phyloP scores from a whole-genome alignment of 2,888 invertebrate species.

The Arenicola marina region DNA sequence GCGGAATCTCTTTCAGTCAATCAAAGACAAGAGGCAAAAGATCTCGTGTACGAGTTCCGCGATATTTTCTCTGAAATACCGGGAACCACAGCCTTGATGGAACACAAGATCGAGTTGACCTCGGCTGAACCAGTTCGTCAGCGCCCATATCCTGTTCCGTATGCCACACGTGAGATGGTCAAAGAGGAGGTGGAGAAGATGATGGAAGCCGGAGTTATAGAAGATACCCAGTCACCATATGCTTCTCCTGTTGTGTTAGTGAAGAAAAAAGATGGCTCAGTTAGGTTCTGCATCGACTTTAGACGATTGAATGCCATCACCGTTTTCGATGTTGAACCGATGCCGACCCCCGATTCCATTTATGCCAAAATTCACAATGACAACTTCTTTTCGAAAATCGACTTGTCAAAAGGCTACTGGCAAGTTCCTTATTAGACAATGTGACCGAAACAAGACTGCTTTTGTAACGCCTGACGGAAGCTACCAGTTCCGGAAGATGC shows the following conservation, averaged over 20 bases:
- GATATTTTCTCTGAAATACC: not conserved
- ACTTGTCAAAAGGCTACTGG: too few relatives aligned
- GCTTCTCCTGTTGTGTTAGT: not conserved
- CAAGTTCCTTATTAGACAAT: too few relatives aligned
- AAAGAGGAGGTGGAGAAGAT: not conserved
- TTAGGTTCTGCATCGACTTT: constrained; percentile 4
- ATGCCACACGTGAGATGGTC: not conserved
- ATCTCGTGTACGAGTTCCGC: too few relatives aligned
- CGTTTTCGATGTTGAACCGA: constrained; percentile 6
- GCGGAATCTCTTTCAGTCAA: too few relatives aligned
- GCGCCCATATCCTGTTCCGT: not conserved
- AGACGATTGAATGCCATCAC: not conserved
- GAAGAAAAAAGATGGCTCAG: not conserved
- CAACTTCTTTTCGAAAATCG: too few relatives aligned
- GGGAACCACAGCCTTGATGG: not conserved
- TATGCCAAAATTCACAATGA: too few relatives aligned
- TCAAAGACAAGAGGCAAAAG: too few relatives aligned
- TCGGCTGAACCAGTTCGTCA: not conserved
- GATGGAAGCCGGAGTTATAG: not conserved
- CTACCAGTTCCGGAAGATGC: too few relatives aligned
- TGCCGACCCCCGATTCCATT: too few relatives aligned
- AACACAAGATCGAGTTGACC: not conserved
- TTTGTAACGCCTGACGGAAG: too few relatives aligned
- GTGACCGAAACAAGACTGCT: too few relatives aligned
- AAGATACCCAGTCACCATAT: not conserved